Conservation (phyloP, 2,888 invertebrate genomes). For the Buathra laborator region DNA sequence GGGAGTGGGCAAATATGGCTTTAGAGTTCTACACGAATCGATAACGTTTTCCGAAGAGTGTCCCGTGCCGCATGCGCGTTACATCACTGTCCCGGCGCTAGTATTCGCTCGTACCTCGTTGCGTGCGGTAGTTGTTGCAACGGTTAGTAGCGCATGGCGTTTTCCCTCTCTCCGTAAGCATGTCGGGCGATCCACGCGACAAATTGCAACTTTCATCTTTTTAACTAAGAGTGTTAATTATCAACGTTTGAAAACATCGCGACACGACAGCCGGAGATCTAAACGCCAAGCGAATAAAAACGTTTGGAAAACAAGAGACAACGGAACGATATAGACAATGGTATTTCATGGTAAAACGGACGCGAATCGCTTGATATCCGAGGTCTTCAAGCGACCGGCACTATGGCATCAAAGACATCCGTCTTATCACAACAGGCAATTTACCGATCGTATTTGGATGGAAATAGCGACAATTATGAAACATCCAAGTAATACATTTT, state of each 20-base stretch:
- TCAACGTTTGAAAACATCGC: too few relatives aligned
- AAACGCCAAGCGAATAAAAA: too few relatives aligned
- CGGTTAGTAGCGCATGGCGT: too few relatives aligned
- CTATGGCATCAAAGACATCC: conserved; percentile 84
- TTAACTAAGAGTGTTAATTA: too few relatives aligned
- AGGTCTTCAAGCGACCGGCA: conserved; percentile 83
- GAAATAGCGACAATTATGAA: conserved; percentile 83
- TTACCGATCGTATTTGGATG: conserved; percentile 84
- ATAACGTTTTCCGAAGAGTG: conserved; percentile 76
- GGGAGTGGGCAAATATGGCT: conserved; percentile 68
- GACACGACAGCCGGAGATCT: too few relatives aligned
- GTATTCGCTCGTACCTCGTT: conserved; percentile 80
- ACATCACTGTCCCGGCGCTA: conserved; percentile 76
- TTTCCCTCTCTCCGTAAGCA: too few relatives aligned
- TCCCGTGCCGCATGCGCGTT: conserved; percentile 82
- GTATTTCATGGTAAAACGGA: conserved; percentile 76
- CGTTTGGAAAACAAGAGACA: too few relatives aligned
- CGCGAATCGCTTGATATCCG: conserved; percentile 83
- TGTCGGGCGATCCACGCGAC: too few relatives aligned
- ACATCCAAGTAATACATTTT: conserved; percentile 78
- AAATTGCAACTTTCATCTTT: too few relatives aligned
- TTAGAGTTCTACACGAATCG: conserved; percentile 82
- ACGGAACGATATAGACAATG: background rate
- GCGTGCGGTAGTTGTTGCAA: conserved; percentile 64
- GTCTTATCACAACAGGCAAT: conserved; percentile 84